phyloP scores from a whole-genome alignment of 2,113 vertebrate species.

The Urocolius indicus region DNA sequence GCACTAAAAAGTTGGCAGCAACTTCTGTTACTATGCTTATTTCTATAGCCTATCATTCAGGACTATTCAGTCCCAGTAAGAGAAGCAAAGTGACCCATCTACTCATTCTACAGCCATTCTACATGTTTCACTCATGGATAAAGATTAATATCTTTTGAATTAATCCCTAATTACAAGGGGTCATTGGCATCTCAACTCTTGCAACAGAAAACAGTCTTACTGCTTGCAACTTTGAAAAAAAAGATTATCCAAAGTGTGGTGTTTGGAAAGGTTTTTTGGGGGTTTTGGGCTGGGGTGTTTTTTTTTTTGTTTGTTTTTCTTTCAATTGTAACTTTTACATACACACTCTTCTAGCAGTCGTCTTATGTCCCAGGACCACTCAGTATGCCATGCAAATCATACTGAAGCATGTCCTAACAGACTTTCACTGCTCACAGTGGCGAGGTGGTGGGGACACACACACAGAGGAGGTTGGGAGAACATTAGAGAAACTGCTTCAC shows the following conservation, averaged over 20 bases:
- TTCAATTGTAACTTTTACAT: not conserved
- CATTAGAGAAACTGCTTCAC: not conserved
- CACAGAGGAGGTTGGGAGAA: not conserved
- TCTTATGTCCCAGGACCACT: not conserved
- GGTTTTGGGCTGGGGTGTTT: no score
- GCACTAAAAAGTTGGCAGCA: not conserved
- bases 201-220: accelerated
- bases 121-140: not conserved
- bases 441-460: no score
- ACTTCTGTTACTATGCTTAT: not conserved
- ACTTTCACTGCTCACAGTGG: not conserved
- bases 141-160: not conserved
- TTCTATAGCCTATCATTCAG: not conserved
- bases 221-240: not conserved
- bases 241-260: not conserved
- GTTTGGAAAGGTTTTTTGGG: not conserved
- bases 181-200: not conserved
- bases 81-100: not conserved
- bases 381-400: accelerated
- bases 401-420: accelerated
- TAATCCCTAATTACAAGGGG: not conserved
- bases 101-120: not conserved
- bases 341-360: not conserved
- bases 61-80: no score
- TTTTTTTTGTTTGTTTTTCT: no score